phyloP scores from a whole-genome alignment of 1,140 invertebrate species.

The Pogonomyrmex barbatus region DNA sequence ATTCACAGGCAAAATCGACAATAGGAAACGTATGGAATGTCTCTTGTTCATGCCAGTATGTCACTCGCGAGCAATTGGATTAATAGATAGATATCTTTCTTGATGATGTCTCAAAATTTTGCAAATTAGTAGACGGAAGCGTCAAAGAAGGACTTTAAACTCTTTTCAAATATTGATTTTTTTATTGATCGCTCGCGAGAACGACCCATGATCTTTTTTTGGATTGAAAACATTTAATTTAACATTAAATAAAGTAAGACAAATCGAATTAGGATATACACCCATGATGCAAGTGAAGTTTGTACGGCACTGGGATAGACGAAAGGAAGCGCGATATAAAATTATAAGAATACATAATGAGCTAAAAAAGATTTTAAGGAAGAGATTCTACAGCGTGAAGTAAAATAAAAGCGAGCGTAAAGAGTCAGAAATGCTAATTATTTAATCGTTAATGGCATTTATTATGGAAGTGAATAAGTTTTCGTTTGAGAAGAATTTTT shows the following conservation, averaged over 20 bases:
- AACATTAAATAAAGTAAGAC: constrained; percentile 5
- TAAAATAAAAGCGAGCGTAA: constrained; percentile 79
- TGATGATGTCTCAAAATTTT: constrained; percentile 31
- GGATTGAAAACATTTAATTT: constrained; percentile 21
- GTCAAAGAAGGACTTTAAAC: constrained; percentile 46
- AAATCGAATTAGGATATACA: constrained; percentile 53
- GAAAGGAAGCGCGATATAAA: constrained; percentile 71
- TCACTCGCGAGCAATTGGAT: constrained; percentile 72
- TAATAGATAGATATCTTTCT: constrained; percentile 3
- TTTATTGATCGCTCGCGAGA: constrained; percentile 72
- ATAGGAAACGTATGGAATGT: constrained; percentile 58
- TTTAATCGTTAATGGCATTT: constrained; percentile 73
- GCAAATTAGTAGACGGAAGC: constrained; percentile 56
- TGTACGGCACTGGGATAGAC: constrained; percentile 78
- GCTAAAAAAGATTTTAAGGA: constrained; percentile 33
- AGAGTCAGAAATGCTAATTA: constrained; percentile 70
- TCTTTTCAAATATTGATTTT: constrained; percentile 54
- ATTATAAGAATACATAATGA: constrained; percentile 72
- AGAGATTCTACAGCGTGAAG: constrained; percentile 53
- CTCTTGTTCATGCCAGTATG: constrained; percentile 55
- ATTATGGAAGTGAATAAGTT: constrained; percentile 67
- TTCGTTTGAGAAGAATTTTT: constrained; percentile 61
- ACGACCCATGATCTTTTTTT: constrained; percentile 62
- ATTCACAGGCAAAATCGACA: background rate
- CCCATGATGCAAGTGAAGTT: constrained; percentile 79